These are phyloP conservation scores for Dasypogon diadema DNA, from an alignment of 2,888 invertebrate genomes.

Conservation along the genomic window DNA sequence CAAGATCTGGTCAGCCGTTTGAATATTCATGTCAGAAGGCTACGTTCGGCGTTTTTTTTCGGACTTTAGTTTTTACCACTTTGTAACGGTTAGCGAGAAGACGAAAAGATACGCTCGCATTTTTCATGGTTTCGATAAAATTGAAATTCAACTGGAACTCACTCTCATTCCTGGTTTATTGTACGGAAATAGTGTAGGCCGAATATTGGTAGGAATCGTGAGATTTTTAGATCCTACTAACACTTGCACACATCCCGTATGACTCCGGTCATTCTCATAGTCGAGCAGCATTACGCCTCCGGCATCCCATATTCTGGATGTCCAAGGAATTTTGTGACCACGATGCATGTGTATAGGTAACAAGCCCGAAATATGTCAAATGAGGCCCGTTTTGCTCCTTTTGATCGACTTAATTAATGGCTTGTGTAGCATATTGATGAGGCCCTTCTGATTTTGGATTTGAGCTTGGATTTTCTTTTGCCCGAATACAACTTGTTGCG, in stretches of 20 bases:
- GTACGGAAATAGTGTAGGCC: too few relatives aligned
- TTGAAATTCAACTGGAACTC: too few relatives aligned
- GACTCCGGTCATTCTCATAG: too few relatives aligned
- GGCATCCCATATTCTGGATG: constrained; percentile 10
- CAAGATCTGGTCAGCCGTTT: constrained; percentile 46
- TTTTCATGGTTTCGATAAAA: constrained; percentile 22
- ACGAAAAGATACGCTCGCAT: constrained; percentile 36
- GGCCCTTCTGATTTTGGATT: constrained; percentile 49
- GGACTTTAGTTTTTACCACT: constrained; percentile 11
- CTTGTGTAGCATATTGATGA: constrained; percentile 57
- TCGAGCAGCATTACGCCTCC: neutral
- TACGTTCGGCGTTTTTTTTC: constrained; percentile 1
- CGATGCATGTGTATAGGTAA: constrained; percentile 40
- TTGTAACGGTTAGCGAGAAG: constrained; percentile 34
- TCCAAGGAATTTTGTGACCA: constrained; percentile 19
- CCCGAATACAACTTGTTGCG: neutral
- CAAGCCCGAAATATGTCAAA: constrained; percentile 57
- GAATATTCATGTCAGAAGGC: constrained; percentile 46
- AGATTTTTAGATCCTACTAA: too few relatives aligned
- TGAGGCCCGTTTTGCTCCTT: constrained; percentile 55
- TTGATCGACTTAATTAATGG: constrained; percentile 57
- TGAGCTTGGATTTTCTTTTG: constrained; percentile 38
- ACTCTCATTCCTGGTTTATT: too few relatives aligned
- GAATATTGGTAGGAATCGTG: too few relatives aligned
- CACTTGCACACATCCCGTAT: too few relatives aligned